These are phyloP conservation scores for Lithobates pipiens DNA, from an alignment of 2,797 vertebrate genomes.

Conservation along the genomic window DNA sequence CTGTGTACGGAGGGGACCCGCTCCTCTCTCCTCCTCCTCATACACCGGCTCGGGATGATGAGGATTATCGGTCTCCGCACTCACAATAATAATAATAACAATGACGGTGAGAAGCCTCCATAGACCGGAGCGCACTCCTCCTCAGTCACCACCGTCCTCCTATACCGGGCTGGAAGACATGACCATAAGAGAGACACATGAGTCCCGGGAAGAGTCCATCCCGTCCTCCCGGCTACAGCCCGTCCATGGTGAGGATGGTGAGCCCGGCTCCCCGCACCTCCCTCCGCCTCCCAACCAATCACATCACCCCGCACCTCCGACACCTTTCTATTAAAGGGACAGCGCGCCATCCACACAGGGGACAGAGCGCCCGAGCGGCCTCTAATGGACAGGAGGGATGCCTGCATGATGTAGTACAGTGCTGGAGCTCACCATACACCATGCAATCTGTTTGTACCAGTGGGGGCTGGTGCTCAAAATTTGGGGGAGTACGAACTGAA, in stretches of 20 bases:
- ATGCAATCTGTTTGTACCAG: too few species aligned
- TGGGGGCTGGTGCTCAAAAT: too few species aligned
- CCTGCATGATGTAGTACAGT: neutral
- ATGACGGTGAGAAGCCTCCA: neutral
- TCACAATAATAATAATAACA: neutral
- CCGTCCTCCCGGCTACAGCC: neutral
- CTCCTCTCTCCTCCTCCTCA: too few species aligned
- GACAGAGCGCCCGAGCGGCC: slow-evolving; percentile 28
- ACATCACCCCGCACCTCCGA: slow-evolving; percentile 32
- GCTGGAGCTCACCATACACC: too few species aligned
- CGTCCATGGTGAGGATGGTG: neutral
- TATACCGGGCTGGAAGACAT: slow-evolving; percentile 37
- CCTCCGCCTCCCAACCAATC: neutral
- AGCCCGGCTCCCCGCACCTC: neutral
- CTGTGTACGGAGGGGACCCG: too few species aligned
- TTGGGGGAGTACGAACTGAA: too few species aligned
- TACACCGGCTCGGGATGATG: too few species aligned
- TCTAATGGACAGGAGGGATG: slow-evolving; percentile 55
- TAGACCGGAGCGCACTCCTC: neutral
- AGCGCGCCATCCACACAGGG: slow-evolving; percentile 18
- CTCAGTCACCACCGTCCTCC: neutral
- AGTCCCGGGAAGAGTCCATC: slow-evolving; percentile 11
- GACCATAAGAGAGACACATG: slow-evolving; percentile 15
- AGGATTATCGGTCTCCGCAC: too few species aligned
- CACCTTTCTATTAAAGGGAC: slow-evolving; percentile 51